Evolutionary conservation across 1,140 invertebrate species (phyloP).

Genomic region (Dendroctonus valens): DNA sequence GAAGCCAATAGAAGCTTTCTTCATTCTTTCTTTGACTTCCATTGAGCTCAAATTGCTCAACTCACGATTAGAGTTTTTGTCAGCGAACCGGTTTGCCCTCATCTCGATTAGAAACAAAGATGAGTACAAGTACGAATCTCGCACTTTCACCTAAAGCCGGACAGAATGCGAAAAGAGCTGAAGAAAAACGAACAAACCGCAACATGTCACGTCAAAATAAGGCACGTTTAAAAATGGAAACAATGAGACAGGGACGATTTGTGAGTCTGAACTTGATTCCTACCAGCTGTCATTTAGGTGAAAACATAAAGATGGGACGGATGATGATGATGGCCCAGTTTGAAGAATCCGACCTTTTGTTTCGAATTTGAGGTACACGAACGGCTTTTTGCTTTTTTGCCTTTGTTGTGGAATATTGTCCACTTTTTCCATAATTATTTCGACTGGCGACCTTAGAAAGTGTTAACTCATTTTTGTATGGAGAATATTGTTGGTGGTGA

Average conservation of each 20-base stretch:
- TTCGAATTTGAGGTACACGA: constrained; percentile 5
- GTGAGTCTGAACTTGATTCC: constrained; percentile 29
- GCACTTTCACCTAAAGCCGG: too few relatives aligned
- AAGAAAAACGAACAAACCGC: background rate
- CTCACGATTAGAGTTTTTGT: too few relatives aligned
- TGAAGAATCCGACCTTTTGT: constrained; percentile 4
- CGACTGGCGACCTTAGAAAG: background rate
- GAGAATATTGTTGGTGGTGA: constrained; percentile 1
- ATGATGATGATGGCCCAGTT: background rate
- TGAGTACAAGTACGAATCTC: too few relatives aligned
- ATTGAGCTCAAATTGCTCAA: too few relatives aligned
- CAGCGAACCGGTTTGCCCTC: too few relatives aligned
- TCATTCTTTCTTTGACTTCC: too few relatives aligned
- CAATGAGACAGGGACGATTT: constrained; percentile 29
- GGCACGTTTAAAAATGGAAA: constrained; percentile 28
- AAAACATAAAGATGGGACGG: constrained; percentile 18
- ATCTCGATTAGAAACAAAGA: too few relatives aligned
- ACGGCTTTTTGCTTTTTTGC: too few relatives aligned
- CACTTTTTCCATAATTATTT: background rate
- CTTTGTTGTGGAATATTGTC: background rate
- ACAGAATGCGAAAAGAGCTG: background rate
- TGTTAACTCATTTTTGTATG: too few relatives aligned
- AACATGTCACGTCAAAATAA: constrained; percentile 19
- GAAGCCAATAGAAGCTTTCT: too few relatives aligned
- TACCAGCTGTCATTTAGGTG: constrained; percentile 30